A percentile compares a stretch with the other conserved stretches of the same genome.
Conservation (phyloP, 2,113 vertebrate genomes). For the Ceyx margarethae region DNA sequence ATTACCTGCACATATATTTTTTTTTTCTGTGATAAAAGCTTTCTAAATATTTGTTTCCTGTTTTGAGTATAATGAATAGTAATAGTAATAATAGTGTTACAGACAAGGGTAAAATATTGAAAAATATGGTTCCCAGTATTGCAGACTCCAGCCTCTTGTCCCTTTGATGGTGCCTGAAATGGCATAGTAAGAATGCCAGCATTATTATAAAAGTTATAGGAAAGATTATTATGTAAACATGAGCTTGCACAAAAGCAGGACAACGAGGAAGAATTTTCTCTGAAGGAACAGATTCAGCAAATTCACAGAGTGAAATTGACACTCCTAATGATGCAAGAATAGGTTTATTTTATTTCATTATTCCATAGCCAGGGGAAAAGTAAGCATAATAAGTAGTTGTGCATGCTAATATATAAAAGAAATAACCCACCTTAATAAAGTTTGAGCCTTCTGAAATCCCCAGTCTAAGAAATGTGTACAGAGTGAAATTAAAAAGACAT, state of each 20-base stretch:
- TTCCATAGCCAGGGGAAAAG: neutral
- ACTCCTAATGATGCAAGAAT: neutral
- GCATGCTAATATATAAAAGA: neutral
- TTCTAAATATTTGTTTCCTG: neutral
- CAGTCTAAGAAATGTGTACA: neutral
- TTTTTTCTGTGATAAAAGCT: neutral
- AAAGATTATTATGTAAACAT: neutral
- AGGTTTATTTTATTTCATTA: neutral
- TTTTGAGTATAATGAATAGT: neutral
- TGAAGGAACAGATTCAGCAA: neutral
- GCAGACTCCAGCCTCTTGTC: neutral
- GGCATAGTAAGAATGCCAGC: neutral
- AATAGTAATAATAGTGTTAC: neutral
- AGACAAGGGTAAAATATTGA: neutral
- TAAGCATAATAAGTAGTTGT: neutral
- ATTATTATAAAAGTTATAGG: neutral
- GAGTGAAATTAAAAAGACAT: neutral
- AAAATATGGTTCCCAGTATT: neutral
- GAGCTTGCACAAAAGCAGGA: neutral
- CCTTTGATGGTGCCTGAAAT: neutral
- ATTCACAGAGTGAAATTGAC: neutral
- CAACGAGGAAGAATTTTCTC: neutral
- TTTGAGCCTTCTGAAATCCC: neutral
- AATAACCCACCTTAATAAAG: neutral
- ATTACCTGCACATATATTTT: neutral